Evolutionary conservation across 2,797 vertebrate species (phyloP), one percentile per base, ranked within the genome.

Genomic region (Rhinoraja longicauda): DNA sequence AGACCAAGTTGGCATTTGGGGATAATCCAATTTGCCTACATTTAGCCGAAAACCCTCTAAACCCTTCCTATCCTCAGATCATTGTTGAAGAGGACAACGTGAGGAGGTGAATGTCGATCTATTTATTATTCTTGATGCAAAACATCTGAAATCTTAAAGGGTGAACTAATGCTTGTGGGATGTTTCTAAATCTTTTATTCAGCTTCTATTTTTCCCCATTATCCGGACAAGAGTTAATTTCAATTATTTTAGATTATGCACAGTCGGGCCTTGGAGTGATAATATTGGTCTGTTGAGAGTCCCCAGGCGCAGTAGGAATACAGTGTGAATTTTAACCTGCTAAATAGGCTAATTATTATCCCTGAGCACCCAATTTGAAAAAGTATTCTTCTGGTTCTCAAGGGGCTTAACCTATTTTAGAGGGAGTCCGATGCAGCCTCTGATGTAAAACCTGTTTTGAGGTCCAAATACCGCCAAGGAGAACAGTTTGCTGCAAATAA

Each of bases 311-410:
- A 9, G n/a, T 26, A 64, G 64, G 62, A 88, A 88, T 67, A 36
- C 62, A 19, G 36, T 32, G 13, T 88, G 84, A 88, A 67, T 88
- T 88, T 36, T 19, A 19, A 88, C 32, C 13, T 88, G 84, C n/a
- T 32, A 88, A 88, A 88, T 88, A 39, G 84, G 84, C 62, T 88
- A 88, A 88, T 88, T 88, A 32, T 88, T 88, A 67, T 88, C 84
- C 84, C 62, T 88, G 62, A 32, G 84, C 84, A 88, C 19, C 64
- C 82, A 86, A 32, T 86, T 29, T 62, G 62, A 7, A 86, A 59
- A 67, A 64, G 15, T 67, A 36, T 6, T 7, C 17, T 88, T 36
- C 17, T 32, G 8, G 17, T 67, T 36, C 84, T 88, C 15, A 19
- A 67, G 59, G n/a, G 84, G n/a, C n/a, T 36, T 62, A 64, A 19